Evolutionary conservation across 1,140 invertebrate species (phyloP).

Genomic region (Drosophila novamexicana): DNA sequence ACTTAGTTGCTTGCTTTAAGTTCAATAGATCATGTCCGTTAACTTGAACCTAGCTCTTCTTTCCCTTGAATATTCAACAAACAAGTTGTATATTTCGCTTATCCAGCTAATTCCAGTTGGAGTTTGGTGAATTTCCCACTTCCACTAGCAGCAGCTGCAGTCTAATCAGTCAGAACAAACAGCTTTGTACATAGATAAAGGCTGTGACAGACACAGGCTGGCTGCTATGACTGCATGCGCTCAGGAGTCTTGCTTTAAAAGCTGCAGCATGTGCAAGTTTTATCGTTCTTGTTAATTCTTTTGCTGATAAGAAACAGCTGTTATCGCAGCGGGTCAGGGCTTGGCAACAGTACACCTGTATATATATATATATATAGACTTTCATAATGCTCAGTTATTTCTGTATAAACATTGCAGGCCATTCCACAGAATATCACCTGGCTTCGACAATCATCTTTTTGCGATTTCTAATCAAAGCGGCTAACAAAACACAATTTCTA

Average conservation of each 20-base stretch:
- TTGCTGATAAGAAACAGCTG: slow-evolving; percentile 20
- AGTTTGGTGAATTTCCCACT: too few relatives aligned
- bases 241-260: too few relatives aligned
- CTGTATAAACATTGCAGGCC: slow-evolving; percentile 4
- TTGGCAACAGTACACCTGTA: background rate
- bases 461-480: slow-evolving; percentile 21
- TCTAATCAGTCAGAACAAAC: too few relatives aligned
- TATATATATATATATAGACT: background rate
- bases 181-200: background rate
- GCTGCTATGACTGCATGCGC: background rate
- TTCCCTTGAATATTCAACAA: too few relatives aligned
- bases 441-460: background rate
- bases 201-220: background rate
- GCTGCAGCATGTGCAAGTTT: too few relatives aligned
- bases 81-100: too few relatives aligned
- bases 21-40: too few relatives aligned
- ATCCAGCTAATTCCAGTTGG: too few relatives aligned
- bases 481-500: slow-evolving; percentile 1
- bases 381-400: slow-evolving; percentile 1
- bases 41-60: too few relatives aligned
- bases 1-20: too few relatives aligned
- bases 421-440: slow-evolving; percentile 14
- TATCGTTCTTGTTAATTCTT: background rate
- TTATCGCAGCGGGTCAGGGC: background rate
- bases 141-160: too few relatives aligned